These are phyloP conservation scores for Amphipoea oculea DNA, from an alignment of 2,888 invertebrate genomes.

Conservation along the genomic window DNA sequence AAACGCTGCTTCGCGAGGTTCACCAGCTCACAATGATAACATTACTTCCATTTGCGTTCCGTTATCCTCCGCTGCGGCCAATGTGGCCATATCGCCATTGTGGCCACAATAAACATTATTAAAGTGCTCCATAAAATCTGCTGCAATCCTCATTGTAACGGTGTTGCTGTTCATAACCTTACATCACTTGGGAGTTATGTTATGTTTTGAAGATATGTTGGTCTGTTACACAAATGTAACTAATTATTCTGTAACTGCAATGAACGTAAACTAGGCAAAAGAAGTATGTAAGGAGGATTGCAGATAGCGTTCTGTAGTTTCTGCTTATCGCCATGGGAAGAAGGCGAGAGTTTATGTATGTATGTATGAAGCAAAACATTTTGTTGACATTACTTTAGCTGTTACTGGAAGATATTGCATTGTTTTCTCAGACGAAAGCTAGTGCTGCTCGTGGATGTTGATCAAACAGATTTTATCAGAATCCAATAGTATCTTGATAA, in stretches of 20 bases:
- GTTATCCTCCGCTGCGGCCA: constrained; percentile 17
- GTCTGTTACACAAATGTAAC: not conserved
- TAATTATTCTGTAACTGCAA: not conserved
- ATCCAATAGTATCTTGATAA: constrained; percentile 11
- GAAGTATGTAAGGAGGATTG: not conserved
- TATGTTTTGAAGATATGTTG: constrained; percentile 8
- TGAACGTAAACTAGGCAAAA: not conserved
- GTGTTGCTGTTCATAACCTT: constrained; percentile 31
- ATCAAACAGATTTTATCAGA: constrained; percentile 11
- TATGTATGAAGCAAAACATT: not conserved
- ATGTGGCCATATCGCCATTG: constrained; percentile 25
- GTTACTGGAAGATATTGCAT: not conserved
- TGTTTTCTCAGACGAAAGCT: constrained; percentile 3
- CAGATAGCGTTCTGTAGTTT: not conserved
- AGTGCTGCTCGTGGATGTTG: constrained; percentile 1
- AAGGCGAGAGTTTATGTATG: not conserved
- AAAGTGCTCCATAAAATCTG: constrained; percentile 47
- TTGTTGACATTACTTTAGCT: constrained; percentile 1
- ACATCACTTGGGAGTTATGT: constrained; percentile 24
- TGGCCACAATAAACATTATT: constrained; percentile 46
- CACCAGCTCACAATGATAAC: constrained; percentile 27
- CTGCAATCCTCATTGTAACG: constrained; percentile 39
- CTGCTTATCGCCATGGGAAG: not conserved
- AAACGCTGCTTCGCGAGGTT: constrained; percentile 1
- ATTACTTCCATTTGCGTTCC: constrained; percentile 38